A percentile compares a stretch with the other conserved stretches of the same genome.
phyloP scores from a whole-genome alignment of 1,140 invertebrate genomes.

The Rhyzopertha dominica region DNA sequence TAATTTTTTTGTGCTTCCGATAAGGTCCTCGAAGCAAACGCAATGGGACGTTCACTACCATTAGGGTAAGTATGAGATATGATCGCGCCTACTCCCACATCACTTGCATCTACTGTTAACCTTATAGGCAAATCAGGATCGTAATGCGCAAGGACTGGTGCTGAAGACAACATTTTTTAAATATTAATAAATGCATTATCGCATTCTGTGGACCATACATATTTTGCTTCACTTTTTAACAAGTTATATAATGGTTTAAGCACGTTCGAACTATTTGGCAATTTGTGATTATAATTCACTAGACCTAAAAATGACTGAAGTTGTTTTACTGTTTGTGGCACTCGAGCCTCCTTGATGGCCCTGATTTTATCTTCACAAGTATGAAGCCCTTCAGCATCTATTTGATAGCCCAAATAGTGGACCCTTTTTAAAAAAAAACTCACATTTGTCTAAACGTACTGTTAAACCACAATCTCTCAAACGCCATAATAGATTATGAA shows the following conservation, averaged over 20 bases:
- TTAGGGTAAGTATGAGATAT: constrained; percentile 12
- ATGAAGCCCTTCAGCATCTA: not conserved
- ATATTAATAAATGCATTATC: constrained; percentile 27
- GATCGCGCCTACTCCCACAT: constrained; percentile 14
- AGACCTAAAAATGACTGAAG: not conserved
- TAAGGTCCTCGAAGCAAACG: constrained; percentile 22
- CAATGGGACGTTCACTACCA: constrained; percentile 21
- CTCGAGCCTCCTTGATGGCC: not conserved
- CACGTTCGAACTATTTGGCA: not conserved
- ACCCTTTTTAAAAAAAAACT: not conserved
- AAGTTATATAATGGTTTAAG: constrained; percentile 1
- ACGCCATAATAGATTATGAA: not conserved
- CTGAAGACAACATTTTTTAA: constrained; percentile 27
- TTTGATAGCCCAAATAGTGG: not conserved
- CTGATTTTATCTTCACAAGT: not conserved
- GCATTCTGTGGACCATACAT: constrained; percentile 14
- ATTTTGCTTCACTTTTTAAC: constrained; percentile 20
- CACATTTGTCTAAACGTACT: not conserved
- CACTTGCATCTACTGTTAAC: constrained; percentile 15
- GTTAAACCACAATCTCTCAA: not conserved
- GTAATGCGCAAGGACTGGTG: constrained; percentile 23
- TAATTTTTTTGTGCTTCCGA: constrained; percentile 23
- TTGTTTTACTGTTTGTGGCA: not conserved
- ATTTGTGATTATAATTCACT: not conserved
- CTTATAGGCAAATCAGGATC: constrained; percentile 11